Percentiles rank a stretch among this genome's conserved stretches.
Evolutionary conservation across 2,888 invertebrate genomes (phyloP).

Genomic region (Drosophila kuntzei): DNA sequence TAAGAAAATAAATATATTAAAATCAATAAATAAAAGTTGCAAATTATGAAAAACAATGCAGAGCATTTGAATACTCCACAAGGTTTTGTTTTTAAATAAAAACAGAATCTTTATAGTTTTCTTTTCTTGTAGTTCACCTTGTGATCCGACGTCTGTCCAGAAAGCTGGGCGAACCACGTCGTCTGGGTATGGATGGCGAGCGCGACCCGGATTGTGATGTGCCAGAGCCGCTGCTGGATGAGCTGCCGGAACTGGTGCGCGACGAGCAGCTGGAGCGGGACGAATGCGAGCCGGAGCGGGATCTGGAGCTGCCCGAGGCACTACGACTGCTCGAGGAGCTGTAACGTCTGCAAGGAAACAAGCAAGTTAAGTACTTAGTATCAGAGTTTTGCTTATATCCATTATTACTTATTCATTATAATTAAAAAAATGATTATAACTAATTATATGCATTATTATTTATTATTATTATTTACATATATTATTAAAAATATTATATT

Average conservation of each 20-base stretch:
- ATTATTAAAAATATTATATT: too few species aligned
- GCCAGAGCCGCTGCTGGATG: constrained; percentile 80
- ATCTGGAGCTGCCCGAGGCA: constrained; percentile 80
- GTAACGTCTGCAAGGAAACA: constrained; percentile 66
- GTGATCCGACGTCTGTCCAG: constrained; percentile 96
- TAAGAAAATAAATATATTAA: constrained; percentile 29
- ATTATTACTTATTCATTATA: too few species aligned
- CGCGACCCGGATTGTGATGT: constrained; percentile 87
- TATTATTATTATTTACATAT: too few species aligned
- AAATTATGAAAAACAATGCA: constrained; percentile 16
- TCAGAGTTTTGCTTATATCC: too few species aligned
- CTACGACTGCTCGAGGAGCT: constrained; percentile 84
- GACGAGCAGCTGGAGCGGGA: constrained; percentile 84
- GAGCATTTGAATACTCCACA: neutral
- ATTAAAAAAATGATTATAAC: too few species aligned
- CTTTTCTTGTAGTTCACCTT: constrained; percentile 88
- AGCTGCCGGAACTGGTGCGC: constrained; percentile 83
- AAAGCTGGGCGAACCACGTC: constrained; percentile 97
- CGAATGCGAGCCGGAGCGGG: constrained; percentile 83
- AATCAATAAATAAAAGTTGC: constrained; percentile 31
- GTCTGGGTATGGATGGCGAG: constrained; percentile 95
- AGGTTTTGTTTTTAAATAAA: neutral
- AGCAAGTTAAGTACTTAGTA: neutral
- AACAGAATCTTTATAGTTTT: neutral
- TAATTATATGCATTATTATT: too few species aligned